Conservation (phyloP, 23 tunicate species). For the Pegea sp. region DNA sequence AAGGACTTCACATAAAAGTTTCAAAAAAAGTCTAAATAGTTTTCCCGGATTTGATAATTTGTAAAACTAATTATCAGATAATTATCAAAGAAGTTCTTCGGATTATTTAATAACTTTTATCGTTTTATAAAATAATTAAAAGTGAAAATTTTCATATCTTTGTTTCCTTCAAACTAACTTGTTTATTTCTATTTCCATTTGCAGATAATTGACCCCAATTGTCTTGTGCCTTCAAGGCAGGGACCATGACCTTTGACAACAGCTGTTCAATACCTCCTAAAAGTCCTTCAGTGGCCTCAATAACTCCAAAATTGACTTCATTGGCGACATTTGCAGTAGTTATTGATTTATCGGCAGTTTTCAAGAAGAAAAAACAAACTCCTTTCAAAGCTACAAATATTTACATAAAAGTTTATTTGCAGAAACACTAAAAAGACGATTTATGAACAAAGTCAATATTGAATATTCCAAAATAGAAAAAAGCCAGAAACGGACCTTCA, state of each 20-base stretch:
- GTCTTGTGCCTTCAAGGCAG: slow-evolving; percentile 64
- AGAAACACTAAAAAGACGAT: background rate
- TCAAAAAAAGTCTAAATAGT: no score
- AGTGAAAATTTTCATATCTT: no score
- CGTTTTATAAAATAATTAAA: no score
- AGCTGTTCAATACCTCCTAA: slow-evolving; percentile 61
- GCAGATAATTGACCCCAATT: slow-evolving; percentile 79
- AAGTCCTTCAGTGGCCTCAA: slow-evolving; percentile 61
- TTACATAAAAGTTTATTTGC: slow-evolving; percentile 1
- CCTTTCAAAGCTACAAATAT: slow-evolving; percentile 68
- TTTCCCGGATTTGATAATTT: no score
- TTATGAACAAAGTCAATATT: background rate
- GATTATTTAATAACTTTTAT: no score
- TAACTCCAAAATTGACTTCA: slow-evolving; percentile 82
- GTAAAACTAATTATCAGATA: no score
- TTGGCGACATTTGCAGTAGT: slow-evolving; percentile 77
- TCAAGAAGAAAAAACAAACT: slow-evolving; percentile 61
- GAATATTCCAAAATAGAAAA: no score
- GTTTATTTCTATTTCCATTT: slow-evolving; percentile 28
- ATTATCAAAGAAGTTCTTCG: no score
- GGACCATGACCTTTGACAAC: slow-evolving; percentile 61
- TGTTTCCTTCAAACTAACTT: no score
- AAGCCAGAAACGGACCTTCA: slow-evolving; percentile 54
- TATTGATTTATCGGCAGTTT: slow-evolving; percentile 36
- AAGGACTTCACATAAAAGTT: no score